Evolutionary conservation across 1,140 invertebrate species (phyloP).

Genomic region (Scylla paramamosain): DNA sequence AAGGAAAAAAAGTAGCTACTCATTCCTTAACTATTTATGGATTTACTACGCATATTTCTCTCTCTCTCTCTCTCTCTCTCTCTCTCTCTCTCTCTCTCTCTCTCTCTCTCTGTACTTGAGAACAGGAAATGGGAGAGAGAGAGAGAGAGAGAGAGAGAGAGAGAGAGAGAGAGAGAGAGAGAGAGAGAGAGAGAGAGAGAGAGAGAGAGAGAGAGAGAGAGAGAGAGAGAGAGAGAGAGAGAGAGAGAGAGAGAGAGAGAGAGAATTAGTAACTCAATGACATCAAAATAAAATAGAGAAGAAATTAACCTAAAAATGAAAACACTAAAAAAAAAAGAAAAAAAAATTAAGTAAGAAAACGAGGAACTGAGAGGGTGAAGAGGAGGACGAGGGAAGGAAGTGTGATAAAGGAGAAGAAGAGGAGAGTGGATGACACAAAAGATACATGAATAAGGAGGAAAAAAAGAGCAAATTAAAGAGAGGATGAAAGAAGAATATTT

Average conservation of each 20-base stretch:
- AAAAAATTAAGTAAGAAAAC: neutral
- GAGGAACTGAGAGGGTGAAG: neutral
- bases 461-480: neutral
- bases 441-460: neutral
- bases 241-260: neutral
- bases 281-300: neutral
- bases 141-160: conserved; percentile 54
- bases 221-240: neutral
- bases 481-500: neutral
- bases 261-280: too few relatives aligned
- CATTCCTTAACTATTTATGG: too few relatives aligned
- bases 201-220: neutral
- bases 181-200: conserved; percentile 36
- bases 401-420: conserved; percentile 42
- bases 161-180: conserved; percentile 51
- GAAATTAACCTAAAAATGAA: too few relatives aligned
- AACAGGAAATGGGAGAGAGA: neutral
- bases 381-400: conserved; percentile 30
- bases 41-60: too few relatives aligned
- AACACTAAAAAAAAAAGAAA: neutral
- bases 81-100: too few relatives aligned
- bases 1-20: too few relatives aligned
- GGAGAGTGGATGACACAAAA: conserved; percentile 32
- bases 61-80: too few relatives aligned
- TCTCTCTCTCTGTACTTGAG: neutral